Conservation (phyloP, 2,888 invertebrate species). For the Lucinisca nassula region DNA sequence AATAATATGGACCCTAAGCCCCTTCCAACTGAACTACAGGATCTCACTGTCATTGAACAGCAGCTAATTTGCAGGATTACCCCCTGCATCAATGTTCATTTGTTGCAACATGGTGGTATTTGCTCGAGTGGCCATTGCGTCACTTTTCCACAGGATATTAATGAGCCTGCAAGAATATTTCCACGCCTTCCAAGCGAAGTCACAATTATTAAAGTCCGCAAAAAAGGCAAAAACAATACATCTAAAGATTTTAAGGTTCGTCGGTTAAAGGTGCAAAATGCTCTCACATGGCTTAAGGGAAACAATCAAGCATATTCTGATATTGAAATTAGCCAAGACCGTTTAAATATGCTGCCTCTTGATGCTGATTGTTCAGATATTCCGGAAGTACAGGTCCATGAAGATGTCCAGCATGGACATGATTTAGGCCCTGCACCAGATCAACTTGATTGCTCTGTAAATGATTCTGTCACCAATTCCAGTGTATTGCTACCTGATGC, state of each 20-base stretch:
- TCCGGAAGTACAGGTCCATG: constrained; percentile 13
- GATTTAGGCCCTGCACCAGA: constrained; percentile 50
- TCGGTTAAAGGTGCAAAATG: constrained; percentile 30
- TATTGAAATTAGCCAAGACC: constrained; percentile 43
- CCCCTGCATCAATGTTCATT: constrained; percentile 47
- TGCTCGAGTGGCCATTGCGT: constrained; percentile 56
- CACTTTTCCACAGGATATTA: constrained; percentile 32
- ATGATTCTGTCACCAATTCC: constrained; percentile 42
- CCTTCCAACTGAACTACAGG: constrained; percentile 7
- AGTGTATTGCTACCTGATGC: constrained; percentile 38
- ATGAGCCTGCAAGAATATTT: constrained; percentile 37
- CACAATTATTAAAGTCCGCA: background rate
- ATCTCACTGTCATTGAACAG: constrained; percentile 47
- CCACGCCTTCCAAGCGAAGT: constrained; percentile 44
- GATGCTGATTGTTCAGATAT: constrained; percentile 46
- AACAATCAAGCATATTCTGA: too few species aligned
- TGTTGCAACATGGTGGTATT: constrained; percentile 54
- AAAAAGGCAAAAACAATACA: constrained; percentile 58
- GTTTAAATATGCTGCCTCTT: constrained; percentile 36
- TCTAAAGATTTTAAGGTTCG: constrained; percentile 61
- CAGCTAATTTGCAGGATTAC: constrained; percentile 41
- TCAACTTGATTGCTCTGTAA: constrained; percentile 41
- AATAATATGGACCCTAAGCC: constrained; percentile 59
- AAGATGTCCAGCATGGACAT: too few species aligned
- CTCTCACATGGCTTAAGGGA: constrained; percentile 56